These are phyloP conservation scores for Eupithecia inturbata DNA, from an alignment of 2,888 invertebrate genomes.

Conservation along the genomic window DNA sequence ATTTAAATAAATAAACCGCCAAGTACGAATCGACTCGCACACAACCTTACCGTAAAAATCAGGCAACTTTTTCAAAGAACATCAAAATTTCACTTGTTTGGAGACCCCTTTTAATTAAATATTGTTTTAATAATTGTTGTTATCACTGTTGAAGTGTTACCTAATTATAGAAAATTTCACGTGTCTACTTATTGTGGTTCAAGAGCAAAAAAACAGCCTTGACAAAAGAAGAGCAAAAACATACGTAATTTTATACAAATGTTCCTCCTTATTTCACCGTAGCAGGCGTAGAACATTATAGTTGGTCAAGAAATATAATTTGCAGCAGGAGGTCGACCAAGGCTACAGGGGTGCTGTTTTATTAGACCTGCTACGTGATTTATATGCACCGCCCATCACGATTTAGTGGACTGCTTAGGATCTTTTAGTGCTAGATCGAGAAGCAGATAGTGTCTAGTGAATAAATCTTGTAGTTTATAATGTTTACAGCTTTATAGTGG, in stretches of 20 bases:
- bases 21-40: too few relatives aligned
- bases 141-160: too few relatives aligned
- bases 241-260: neutral
- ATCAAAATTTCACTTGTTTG: too few relatives aligned
- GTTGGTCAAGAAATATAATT: conserved; percentile 44
- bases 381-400: conserved; percentile 41
- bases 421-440: conserved; percentile 31
- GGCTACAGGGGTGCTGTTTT: conserved; percentile 55
- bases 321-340: conserved; percentile 40
- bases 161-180: too few relatives aligned
- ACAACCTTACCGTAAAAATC: too few relatives aligned
- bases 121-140: too few relatives aligned
- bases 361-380: conserved; percentile 50
- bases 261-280: neutral
- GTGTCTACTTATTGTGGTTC: too few relatives aligned
- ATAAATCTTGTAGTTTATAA: neutral
- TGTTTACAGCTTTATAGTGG: neutral
- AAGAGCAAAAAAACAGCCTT: too few relatives aligned
- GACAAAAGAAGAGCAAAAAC: neutral
- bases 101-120: too few relatives aligned
- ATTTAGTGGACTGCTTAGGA: conserved; percentile 38
- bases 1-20: too few relatives aligned
- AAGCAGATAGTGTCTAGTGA: conserved; percentile 8
- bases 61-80: too few relatives aligned
- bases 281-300: conserved; percentile 16